Percentiles rank a stretch among this genome's conserved stretches.
These are phyloP conservation scores for Tanytarsus gracilentus DNA, from an alignment of 2,888 invertebrate species.

Conservation along the genomic window DNA sequence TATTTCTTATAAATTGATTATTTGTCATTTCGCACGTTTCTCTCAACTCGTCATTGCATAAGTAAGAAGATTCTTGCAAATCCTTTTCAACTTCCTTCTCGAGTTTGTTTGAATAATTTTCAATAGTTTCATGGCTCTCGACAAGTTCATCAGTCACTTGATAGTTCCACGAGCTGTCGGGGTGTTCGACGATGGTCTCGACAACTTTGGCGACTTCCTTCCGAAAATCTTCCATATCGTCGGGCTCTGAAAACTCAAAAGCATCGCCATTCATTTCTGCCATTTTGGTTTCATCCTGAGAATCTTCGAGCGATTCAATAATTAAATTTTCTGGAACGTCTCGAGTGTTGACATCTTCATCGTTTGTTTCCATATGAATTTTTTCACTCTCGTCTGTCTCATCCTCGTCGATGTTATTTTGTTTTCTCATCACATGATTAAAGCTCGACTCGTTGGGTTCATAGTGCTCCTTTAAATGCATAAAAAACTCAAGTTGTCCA, in stretches of 20 bases:
- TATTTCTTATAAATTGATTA: neutral
- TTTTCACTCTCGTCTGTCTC: slow-evolving; percentile 39
- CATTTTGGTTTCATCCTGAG: slow-evolving; percentile 1
- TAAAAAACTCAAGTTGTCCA: slow-evolving; percentile 74
- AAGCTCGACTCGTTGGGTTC: slow-evolving; percentile 46
- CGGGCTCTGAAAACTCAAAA: slow-evolving; percentile 73
- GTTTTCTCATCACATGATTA: slow-evolving; percentile 31
- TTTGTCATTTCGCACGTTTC: neutral
- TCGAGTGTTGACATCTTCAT: slow-evolving; percentile 32
- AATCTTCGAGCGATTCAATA: slow-evolving; percentile 30
- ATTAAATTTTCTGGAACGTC: neutral
- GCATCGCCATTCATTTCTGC: slow-evolving; percentile 33
- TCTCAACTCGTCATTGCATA: neutral
- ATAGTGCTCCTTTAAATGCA: slow-evolving; percentile 74
- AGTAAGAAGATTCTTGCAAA: neutral
- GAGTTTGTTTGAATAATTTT: neutral
- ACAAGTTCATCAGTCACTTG: slow-evolving; percentile 39
- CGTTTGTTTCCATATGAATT: slow-evolving; percentile 38
- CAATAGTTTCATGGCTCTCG: neutral
- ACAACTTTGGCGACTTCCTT: slow-evolving; percentile 57
- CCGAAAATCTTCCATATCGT: slow-evolving; percentile 78
- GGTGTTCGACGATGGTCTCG: slow-evolving; percentile 39
- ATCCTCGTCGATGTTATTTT: slow-evolving; percentile 28
- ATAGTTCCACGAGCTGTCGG: slow-evolving; percentile 31
- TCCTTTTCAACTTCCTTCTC: neutral